Conservation (phyloP, 2,797 vertebrate species). For the Cheirogaleus major region DNA sequence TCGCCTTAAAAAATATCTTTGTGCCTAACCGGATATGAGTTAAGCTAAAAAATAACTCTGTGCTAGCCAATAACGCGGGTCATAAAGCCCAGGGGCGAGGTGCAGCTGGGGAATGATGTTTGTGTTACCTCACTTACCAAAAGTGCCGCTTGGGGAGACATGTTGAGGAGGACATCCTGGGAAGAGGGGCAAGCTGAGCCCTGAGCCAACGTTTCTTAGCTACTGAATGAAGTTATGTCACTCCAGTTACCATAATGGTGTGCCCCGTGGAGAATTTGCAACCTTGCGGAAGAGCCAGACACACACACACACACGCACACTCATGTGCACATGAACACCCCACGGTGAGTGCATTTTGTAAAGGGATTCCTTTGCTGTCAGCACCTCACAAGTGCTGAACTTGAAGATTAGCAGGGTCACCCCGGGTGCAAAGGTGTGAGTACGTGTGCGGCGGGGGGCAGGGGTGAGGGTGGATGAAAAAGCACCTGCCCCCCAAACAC, state of each 20-base stretch:
- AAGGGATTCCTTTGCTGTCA: slow-evolving; percentile 76
- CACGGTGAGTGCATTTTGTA: slow-evolving; percentile 38
- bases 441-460: not conserved
- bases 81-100: slow-evolving; percentile 29
- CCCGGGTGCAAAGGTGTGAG: not conserved
- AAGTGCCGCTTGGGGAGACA: slow-evolving; percentile 58
- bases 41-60: slow-evolving; percentile 68
- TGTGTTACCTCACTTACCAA: slow-evolving; percentile 62
- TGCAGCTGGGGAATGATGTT: slow-evolving; percentile 67
- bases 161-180: slow-evolving; percentile 27
- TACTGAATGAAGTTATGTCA: slow-evolving; percentile 48
- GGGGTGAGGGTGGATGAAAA: not conserved
- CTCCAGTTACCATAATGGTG: not conserved
- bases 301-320: not conserved
- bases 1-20: slow-evolving; percentile 73
- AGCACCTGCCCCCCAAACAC: slow-evolving; percentile 53
- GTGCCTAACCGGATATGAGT: slow-evolving; percentile 70
- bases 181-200: slow-evolving; percentile 23
- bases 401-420: slow-evolving; percentile 77
- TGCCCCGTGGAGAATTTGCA: not conserved
- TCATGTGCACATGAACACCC: not conserved
- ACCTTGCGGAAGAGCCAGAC: not conserved
- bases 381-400: slow-evolving; percentile 73
- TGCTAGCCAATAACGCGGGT: slow-evolving; percentile 58
- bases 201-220: slow-evolving; percentile 39